Base-by-base conservation (phyloP, 2,888 invertebrate species). In the Kryphioiulus occultus region DNA sequence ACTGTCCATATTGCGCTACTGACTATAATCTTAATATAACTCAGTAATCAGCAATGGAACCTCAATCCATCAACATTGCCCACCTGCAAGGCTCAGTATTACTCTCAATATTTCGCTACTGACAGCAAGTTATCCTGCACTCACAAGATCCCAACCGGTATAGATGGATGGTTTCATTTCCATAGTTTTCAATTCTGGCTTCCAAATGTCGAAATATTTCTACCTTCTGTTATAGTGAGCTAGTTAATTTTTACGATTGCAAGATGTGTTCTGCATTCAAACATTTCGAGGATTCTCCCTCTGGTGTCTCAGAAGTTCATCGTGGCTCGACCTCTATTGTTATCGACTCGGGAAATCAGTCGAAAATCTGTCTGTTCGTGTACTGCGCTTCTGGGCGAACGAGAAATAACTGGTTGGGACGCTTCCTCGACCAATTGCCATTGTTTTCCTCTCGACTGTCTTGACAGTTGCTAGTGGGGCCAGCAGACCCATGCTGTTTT, bases 171-270 rank as follows among this genome's bases (percentile, higher is more conserved):
- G 42, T 42, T 42, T 42, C 10, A 1, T 42, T 42, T 42, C 15
- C 42, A 42, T 42, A 42, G 15, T 42, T 42, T 15, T 22, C 59
- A n/a, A 59, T 59, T n/a, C 3, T 22, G n/a, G n/a, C n/a, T 42
- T 42, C 22, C n/a, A n/a, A 59, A 22, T 59, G n/a, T 59, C 53
- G 53, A 53, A 53, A 42, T 42, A 10, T 42, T 10, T 17, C 53
- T n/a, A 17, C 17, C 42, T 53, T 17, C 19, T 10, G 59, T 22
- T 10, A 5, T 59, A 12, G 59, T n/a, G 59, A 5, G 59, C 59
- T 59, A 59, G 59, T 59, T 59, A 59, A 22, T 59, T 59, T 59
- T 59, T 59, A 59, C 59, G 59, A 59, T 59, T 22, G 53, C n/a
- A n/a, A n/a, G n/a, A 59, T 59, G 59, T 59, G 59, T n/a, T 59